Percentiles rank a stretch among this genome's conserved stretches.
These are phyloP conservation scores for Melozone crissalis DNA, from an alignment of 2,113 vertebrate species.

Conservation along the genomic window DNA sequence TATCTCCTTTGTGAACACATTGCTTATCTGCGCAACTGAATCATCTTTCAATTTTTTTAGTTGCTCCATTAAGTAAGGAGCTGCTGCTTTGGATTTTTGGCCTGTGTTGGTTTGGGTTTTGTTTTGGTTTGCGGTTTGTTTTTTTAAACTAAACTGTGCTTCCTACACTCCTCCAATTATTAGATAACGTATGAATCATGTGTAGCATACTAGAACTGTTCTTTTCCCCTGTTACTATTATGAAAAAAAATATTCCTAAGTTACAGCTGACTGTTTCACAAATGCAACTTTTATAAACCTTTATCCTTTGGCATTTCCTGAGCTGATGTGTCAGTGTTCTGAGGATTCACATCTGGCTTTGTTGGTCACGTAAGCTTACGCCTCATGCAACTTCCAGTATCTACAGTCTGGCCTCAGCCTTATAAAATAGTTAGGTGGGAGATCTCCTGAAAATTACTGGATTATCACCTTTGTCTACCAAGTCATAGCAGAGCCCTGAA, in stretches of 20 bases:
- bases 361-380: conserved; percentile 46
- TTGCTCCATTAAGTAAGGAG: background rate
- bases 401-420: background rate
- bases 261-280: conserved; percentile 43
- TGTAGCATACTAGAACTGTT: background rate
- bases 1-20: background rate
- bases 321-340: conserved; percentile 66
- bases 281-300: conserved; percentile 59
- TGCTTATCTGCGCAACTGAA: background rate
- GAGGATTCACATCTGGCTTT: conserved; percentile 65
- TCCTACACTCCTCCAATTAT: background rate
- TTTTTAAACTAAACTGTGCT: background rate
- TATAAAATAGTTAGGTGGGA: background rate
- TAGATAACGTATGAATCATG: conserved; percentile 20
- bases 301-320: conserved; percentile 69
- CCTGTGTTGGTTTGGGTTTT: background rate
- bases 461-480: background rate
- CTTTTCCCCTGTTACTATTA: background rate
- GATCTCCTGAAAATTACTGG: background rate
- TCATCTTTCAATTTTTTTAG: background rate
- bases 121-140: background rate
- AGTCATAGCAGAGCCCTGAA: background rate
- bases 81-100: background rate
- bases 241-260: background rate
- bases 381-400: background rate